phyloP scores from a whole-genome alignment of 1,140 invertebrate genomes.

The Meloidogyne hapla region DNA sequence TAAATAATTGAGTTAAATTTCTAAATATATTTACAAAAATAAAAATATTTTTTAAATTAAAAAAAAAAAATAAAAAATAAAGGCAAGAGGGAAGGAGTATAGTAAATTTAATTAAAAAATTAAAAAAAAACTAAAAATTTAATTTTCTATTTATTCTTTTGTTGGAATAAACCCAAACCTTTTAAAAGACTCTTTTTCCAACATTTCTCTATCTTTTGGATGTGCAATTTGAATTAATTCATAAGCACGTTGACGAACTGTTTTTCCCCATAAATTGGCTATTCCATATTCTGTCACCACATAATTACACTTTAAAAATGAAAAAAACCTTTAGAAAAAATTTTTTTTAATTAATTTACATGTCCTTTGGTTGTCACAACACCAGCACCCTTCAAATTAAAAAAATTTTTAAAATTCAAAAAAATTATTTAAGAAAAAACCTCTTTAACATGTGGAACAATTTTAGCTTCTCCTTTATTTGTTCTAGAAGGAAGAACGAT shows the following conservation, averaged over 20 bases:
- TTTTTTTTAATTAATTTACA: constrained; percentile 58
- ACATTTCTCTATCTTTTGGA: constrained; percentile 78
- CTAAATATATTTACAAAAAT: too few relatives aligned
- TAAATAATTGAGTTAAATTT: too few relatives aligned
- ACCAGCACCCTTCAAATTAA: constrained; percentile 74
- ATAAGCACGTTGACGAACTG: constrained; percentile 80
- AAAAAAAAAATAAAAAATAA: too few relatives aligned
- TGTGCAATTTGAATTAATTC: constrained; percentile 85
- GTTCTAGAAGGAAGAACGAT: constrained; percentile 85
- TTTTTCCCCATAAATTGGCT: constrained; percentile 84
- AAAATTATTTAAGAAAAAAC: constrained; percentile 20
- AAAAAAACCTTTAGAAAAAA: too few relatives aligned
- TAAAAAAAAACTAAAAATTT: not conserved
- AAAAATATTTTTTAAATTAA: too few relatives aligned
- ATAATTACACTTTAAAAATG: constrained; percentile 68
- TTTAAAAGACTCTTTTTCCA: constrained; percentile 81
- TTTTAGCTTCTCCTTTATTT: constrained; percentile 82
- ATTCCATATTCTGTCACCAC: constrained; percentile 90
- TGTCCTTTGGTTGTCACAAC: constrained; percentile 88
- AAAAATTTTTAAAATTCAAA: not conserved
- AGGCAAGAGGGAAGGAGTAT: too few relatives aligned
- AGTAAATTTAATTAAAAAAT: not conserved
- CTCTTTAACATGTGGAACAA: constrained; percentile 77
- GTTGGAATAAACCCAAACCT: constrained; percentile 4
- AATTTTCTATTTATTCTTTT: not conserved